These are phyloP conservation scores for Meloidogyne hapla DNA, from an alignment of 1,140 invertebrate species.

Conservation along the genomic window DNA sequence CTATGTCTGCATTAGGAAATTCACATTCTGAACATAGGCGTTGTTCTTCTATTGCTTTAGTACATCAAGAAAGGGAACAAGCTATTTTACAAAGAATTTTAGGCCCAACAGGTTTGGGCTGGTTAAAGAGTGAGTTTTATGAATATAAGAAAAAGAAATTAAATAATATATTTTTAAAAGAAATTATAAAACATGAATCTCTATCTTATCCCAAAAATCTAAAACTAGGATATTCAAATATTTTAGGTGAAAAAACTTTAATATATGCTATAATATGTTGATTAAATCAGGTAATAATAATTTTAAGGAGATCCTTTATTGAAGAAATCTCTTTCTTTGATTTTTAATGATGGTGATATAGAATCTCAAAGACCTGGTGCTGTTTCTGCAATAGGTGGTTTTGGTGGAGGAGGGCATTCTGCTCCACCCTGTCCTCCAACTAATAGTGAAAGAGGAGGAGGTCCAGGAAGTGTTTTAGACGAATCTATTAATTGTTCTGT, in stretches of 20 bases:
- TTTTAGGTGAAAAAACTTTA: too few relatives aligned
- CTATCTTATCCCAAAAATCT: neutral
- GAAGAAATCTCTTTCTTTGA: slow-evolving; percentile 54
- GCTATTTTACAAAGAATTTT: slow-evolving; percentile 53
- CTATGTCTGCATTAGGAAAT: slow-evolving; percentile 18
- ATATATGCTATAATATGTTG: too few relatives aligned
- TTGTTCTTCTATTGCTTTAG: slow-evolving; percentile 25
- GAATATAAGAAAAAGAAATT: neutral
- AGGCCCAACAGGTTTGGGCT: slow-evolving; percentile 50
- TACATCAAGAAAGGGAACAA: slow-evolving; percentile 43
- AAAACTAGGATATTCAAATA: too few relatives aligned
- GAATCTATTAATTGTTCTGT: slow-evolving; percentile 39
- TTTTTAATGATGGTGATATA: slow-evolving; percentile 40
- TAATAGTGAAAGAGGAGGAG: neutral
- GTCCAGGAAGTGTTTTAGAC: slow-evolving; percentile 40
- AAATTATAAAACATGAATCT: neutral
- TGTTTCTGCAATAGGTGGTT: slow-evolving; percentile 6
- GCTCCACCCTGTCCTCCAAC: neutral
- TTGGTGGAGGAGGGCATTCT: neutral
- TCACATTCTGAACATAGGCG: neutral
- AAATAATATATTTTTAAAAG: too few relatives aligned
- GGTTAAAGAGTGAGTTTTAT: slow-evolving; percentile 40
- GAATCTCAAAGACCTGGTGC: slow-evolving; percentile 20
- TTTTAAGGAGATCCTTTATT: slow-evolving; percentile 48
- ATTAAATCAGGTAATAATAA: neutral